Percentiles rank a stretch among this genome's conserved stretches.
Evolutionary conservation across 2,797 vertebrate species (phyloP).

Genomic region (Pangasius sanitwongsei): DNA sequence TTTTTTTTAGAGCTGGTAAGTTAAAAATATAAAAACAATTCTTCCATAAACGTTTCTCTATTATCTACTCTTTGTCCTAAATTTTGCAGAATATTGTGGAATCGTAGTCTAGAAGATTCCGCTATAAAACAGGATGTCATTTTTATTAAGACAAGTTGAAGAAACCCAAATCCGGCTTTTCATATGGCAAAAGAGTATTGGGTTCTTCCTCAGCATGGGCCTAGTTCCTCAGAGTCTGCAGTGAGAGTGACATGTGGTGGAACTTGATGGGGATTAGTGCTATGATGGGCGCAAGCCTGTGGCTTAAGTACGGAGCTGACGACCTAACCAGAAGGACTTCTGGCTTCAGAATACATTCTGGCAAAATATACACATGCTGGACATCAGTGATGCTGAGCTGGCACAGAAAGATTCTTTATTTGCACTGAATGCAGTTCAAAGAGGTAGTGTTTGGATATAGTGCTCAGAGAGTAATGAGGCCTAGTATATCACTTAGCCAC

Average conservation of each 20-base stretch:
- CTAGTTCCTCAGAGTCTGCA: constrained; percentile 55
- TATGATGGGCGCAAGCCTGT: constrained; percentile 76
- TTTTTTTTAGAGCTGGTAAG: neutral
- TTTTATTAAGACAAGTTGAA: constrained; percentile 66
- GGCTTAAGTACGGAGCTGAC: constrained; percentile 72
- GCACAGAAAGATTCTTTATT: constrained; percentile 22
- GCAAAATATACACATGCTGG: constrained; percentile 23
- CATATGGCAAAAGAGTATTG: constrained; percentile 62
- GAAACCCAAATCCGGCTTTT: constrained; percentile 64
- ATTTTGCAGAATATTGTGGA: constrained; percentile 40
- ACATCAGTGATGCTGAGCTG: constrained; percentile 44
- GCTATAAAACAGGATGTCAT: constrained; percentile 63
- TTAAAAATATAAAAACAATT: neutral
- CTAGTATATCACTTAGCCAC: constrained; percentile 37
- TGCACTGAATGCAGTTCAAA: constrained; percentile 33
- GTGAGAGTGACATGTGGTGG: constrained; percentile 77
- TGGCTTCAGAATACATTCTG: constrained; percentile 42
- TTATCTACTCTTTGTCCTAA: constrained; percentile 23
- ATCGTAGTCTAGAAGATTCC: constrained; percentile 55
- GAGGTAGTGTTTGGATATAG: constrained; percentile 22
- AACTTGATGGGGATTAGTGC: constrained; percentile 76
- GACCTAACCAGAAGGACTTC: constrained; percentile 71
- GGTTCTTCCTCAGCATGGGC: constrained; percentile 57
- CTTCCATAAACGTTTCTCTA: constrained; percentile 9
- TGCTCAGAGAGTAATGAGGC: constrained; percentile 19